Evolutionary conservation across 2,888 invertebrate genomes (phyloP).

Genomic region (Limnephilus marmoratus): DNA sequence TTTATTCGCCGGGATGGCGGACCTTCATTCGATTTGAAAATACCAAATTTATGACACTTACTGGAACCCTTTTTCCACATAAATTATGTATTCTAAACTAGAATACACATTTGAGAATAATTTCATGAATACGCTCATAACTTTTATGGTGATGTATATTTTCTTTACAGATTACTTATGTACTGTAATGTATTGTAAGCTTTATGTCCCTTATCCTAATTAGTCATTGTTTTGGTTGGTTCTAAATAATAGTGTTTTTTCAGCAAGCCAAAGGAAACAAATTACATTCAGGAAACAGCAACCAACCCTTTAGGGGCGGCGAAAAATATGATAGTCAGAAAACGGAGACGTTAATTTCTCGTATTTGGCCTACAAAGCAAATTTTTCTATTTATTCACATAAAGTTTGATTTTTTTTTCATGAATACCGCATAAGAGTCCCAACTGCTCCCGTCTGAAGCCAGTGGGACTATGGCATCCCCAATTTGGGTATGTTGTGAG

Average conservation of each 20-base stretch:
- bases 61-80: background rate
- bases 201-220: background rate
- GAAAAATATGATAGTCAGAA: background rate
- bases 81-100: background rate
- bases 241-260: background rate
- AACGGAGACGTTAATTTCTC: background rate
- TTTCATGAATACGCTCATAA: background rate
- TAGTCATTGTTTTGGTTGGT: background rate
- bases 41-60: background rate
- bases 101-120: background rate
- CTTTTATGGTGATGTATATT: background rate
- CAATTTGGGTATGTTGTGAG: too few species aligned
- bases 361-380: background rate
- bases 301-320: background rate
- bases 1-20: background rate
- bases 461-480: too few species aligned
- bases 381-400: too few species aligned
- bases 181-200: background rate
- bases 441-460: too few species aligned
- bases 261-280: background rate
- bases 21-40: conserved; percentile 2
- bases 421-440: too few species aligned
- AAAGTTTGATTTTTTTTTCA: too few species aligned
- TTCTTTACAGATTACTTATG: background rate
- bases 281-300: background rate